phyloP scores from a whole-genome alignment of 2,113 vertebrate species.

The Forbesichthys papilliferus region DNA sequence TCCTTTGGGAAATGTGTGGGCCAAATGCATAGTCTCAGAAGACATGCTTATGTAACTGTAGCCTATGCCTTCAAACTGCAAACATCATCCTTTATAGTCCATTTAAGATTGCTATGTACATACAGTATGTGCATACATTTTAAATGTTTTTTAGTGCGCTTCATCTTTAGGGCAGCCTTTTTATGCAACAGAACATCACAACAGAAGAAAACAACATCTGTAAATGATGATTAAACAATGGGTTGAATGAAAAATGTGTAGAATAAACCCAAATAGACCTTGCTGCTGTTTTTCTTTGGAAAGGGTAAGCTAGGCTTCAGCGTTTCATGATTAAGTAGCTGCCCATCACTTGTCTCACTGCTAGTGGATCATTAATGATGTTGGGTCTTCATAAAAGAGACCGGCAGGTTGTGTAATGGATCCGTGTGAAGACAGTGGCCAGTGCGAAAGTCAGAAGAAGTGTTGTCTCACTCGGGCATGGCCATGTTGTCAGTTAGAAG shows the following conservation, averaged over 20 bases:
- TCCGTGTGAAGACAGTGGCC: conserved; percentile 5
- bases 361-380: conserved; percentile 7
- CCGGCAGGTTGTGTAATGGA: background rate
- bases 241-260: background rate
- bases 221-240: conserved; percentile 18
- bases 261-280: background rate
- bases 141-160: background rate
- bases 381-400: conserved; percentile 44
- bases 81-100: conserved; percentile 23
- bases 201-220: background rate
- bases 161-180: conserved; percentile 20
- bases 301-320: background rate
- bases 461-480: background rate
- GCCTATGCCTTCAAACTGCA: background rate
- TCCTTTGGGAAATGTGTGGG: conserved; percentile 34
- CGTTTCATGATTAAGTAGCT: background rate
- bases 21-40: conserved; percentile 18
- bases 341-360: background rate
- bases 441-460: background rate
- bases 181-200: background rate
- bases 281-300: background rate
- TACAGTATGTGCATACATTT: too few species aligned
- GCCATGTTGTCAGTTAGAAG: conserved; percentile 40
- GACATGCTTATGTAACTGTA: conserved; percentile 50
- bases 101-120: conserved; percentile 22